Evolutionary conservation across 2,797 vertebrate genomes (phyloP), one percentile per base, ranked within the genome.

Genomic region (Cuniculus paca): DNA sequence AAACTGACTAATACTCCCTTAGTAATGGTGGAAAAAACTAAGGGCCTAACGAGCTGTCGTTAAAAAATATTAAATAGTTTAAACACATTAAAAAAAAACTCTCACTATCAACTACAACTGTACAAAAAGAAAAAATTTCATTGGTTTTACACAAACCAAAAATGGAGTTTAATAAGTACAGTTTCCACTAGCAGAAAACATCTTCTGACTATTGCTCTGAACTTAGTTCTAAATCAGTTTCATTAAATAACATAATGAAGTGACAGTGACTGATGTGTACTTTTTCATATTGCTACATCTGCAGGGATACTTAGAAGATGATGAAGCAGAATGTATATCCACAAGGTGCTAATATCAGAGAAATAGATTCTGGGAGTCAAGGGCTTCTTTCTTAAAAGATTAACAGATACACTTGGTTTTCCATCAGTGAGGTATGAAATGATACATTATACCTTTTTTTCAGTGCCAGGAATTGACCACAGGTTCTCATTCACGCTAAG

Each of bases 241-340:
- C 52, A 80, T 70, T 90, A 84, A 50, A 68, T 63, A 93, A 63
- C 17, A 68, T 63, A 42, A 77, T 52, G 19, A 94, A 80, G 3
- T 77, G 6, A 72, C 14, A n/a, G 14, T 48, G 26, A 42, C 24
- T 48, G 24, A 75, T 70, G 3, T 75, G 19, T 5, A 9, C 31
- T 52, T 88, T 88, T 96, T 95, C 63, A 83, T 56, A 36, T 1
- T 56, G 42, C 52, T 94, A 92, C 28, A 95, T 93, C 22, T 75
- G 13, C 39, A 82, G 28, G 19, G 31, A 91, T 91, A 91, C 45
- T 93, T 93, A 93, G 58, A 95, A 93, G 70, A 86, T 74, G 12
- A 24, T 65, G 24, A 93, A 91, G 58, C 13, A 93, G 28, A 89
- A 89, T 75, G 6, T 75, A 31, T 82, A 63, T 84, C 70, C 78